Conservation (phyloP, 2,113 vertebrate genomes). For the Triplophysa dalaica region DNA sequence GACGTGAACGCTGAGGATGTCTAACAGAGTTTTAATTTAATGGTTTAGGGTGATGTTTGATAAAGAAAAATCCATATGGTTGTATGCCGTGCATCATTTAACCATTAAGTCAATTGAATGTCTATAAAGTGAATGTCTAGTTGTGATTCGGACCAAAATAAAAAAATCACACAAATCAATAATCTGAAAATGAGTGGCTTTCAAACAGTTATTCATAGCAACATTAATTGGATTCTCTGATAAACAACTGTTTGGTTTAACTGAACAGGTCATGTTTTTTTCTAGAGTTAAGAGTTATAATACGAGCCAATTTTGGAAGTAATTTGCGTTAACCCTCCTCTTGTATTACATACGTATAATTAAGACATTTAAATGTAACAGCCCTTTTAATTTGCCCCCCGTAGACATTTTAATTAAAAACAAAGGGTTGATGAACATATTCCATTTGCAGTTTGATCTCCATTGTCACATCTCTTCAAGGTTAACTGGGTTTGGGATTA, state of each 20-base stretch:
- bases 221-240: not conserved
- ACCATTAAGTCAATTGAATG: too few relatives aligned
- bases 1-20: not conserved
- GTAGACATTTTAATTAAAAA: not conserved
- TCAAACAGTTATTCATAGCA: not conserved
- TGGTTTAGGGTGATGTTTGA: not conserved
- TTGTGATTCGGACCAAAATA: too few relatives aligned
- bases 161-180: too few relatives aligned
- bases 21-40: not conserved
- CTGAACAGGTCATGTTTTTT: not conserved
- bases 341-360: not conserved
- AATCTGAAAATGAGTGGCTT: not conserved
- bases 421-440: constrained; percentile 6
- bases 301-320: not conserved
- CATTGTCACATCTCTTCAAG: constrained; percentile 1
- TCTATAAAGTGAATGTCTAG: too few relatives aligned
- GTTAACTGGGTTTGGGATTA: constrained; percentile 2
- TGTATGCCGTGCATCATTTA: too few relatives aligned
- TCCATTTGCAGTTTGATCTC: constrained; percentile 11
- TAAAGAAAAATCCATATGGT: not conserved
- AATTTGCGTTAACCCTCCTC: not conserved
- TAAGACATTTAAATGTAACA: not conserved
- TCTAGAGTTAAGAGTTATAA: not conserved
- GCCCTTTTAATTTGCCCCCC: constrained; percentile 1
- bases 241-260: not conserved